Conservation (phyloP, 2,113 vertebrate species). For the Nothocercus nigrocapillus region DNA sequence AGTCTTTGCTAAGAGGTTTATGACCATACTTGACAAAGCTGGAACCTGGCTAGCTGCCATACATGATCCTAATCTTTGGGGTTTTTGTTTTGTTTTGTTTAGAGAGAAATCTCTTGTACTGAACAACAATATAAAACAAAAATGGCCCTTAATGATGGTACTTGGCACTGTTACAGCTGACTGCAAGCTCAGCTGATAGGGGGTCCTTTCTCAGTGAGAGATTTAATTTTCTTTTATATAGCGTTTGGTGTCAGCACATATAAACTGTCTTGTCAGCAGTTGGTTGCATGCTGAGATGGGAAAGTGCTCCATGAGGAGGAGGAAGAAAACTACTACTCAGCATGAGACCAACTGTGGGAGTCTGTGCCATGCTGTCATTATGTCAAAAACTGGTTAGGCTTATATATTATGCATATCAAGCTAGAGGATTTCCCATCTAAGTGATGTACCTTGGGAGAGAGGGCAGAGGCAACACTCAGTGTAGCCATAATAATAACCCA, state of each 20-base stretch:
- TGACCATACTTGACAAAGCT: background rate
- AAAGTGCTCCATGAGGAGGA: background rate
- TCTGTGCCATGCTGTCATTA: background rate
- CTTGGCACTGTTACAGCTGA: slow-evolving; percentile 31
- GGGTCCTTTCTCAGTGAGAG: slow-evolving; percentile 40
- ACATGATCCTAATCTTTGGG: background rate
- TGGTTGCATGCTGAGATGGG: background rate
- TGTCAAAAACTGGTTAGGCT: background rate
- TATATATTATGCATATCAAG: background rate
- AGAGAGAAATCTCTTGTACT: background rate
- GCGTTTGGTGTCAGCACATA: slow-evolving; percentile 20
- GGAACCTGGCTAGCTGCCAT: background rate
- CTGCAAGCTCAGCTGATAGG: slow-evolving; percentile 11
- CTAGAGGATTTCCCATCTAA: background rate
- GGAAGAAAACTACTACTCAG: background rate
- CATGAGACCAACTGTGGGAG: background rate
- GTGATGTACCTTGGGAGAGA: background rate
- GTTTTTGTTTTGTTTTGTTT: background rate
- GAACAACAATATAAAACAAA: background rate
- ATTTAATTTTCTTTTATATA: slow-evolving; percentile 51
- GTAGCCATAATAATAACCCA: background rate
- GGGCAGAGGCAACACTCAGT: background rate
- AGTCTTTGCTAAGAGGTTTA: background rate
- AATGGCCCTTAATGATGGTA: background rate
- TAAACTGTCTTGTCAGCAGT: slow-evolving; percentile 45